Evolutionary conservation across 2,113 vertebrate species (phyloP), one percentile per base, ranked within the genome.

Genomic region (Craseonycteris thonglongyai): DNA sequence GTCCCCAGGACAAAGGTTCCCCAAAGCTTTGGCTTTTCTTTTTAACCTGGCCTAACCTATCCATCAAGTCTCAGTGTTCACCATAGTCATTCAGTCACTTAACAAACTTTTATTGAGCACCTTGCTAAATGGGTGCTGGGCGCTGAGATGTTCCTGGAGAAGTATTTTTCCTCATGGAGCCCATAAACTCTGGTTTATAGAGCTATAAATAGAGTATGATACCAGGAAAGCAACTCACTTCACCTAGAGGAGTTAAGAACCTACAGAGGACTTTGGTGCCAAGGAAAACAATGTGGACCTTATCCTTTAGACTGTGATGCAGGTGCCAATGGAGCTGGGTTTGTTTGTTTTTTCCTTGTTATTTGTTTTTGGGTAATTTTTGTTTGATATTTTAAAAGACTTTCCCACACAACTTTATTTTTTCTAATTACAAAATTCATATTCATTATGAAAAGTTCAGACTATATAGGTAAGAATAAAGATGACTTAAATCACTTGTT

Each of bases 371-470:
- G 19, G 47, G 13, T 4, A 63, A 30, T 79, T 54, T 75, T 80
- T 49, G 10, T 76, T 68, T 21, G 18, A 38, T 76, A 72, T 78
- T 91, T 95, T 88, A 28, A 35, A 88, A 89, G 74, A 5, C 54
- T 83, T 93, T 86, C 83, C n/a, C 49, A 91, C 19, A 33, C 65
- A 82, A 28, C 68, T 90, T 96, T 15, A 38, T 33, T 72, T 79
- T 78, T 86, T 72, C 72, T 38, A 82, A 78, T 58, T 72, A 89
- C 82, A 95, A 93, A 93, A 66, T 71, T 68, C 22, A 71, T 88
- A 21, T n/a, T 47, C 5, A 30, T 69, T 63, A n/a, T 68, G 82
- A 80, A 83, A 90, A 42, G 13, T 88, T 88, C 71, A 93, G 45
- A 61, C 49, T 65, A 38, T 63, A n/a, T 30, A 96, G 7, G 1